Conservation (phyloP, 1,140 invertebrate species). For the Drosophila busckii region DNA sequence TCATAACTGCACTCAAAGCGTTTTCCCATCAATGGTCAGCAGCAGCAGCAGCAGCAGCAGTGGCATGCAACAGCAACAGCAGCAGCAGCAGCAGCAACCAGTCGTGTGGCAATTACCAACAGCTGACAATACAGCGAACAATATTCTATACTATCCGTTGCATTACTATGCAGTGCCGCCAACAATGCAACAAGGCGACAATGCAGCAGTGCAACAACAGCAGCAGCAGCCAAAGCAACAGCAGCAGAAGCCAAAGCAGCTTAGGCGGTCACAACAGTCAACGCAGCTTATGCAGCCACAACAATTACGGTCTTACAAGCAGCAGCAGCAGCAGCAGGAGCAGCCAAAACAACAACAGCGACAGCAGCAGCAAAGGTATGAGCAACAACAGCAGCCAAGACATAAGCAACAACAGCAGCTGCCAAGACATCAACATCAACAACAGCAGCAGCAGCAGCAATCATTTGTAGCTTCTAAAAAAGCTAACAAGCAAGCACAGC, state of each 20-base stretch:
- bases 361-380: neutral
- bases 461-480: neutral
- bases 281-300: neutral
- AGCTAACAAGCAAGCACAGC: neutral
- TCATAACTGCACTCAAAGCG: too few relatives aligned
- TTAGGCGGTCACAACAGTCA: neutral
- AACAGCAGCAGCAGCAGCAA: neutral
- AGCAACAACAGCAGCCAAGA: neutral
- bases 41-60: too few relatives aligned
- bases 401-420: neutral
- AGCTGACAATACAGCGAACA: too few relatives aligned
- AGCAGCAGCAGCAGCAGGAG: neutral
- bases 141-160: too few relatives aligned
- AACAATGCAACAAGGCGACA: too few relatives aligned
- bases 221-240: neutral
- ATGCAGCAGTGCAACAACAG: neutral
- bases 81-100: neutral
- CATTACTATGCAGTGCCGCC: too few relatives aligned
- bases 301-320: too few relatives aligned
- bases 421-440: neutral
- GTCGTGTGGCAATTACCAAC: too few relatives aligned
- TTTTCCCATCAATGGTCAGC: too few relatives aligned
- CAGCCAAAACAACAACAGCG: neutral
- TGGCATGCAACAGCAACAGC: too few relatives aligned
- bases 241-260: neutral